phyloP scores from a whole-genome alignment of 2,888 invertebrate genomes.

The Arctia plantaginis region DNA sequence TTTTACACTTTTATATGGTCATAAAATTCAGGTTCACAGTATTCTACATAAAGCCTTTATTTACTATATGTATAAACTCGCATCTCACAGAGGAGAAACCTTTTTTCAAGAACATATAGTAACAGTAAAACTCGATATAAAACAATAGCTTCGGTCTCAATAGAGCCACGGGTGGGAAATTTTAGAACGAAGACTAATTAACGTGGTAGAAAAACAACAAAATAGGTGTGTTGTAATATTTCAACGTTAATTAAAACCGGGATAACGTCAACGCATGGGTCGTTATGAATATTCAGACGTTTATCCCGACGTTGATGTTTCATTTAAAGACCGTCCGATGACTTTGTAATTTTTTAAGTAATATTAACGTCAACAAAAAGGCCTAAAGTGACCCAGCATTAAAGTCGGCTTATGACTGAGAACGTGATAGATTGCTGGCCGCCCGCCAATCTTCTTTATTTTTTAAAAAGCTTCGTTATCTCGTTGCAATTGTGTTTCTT shows the following conservation, averaged over 20 bases:
- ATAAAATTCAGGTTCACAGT: slow-evolving; percentile 31
- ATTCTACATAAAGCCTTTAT: slow-evolving; percentile 16
- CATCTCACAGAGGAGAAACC: slow-evolving; percentile 25
- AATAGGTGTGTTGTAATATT: slow-evolving; percentile 59
- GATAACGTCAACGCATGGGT: slow-evolving; percentile 56
- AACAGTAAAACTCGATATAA: slow-evolving; percentile 37
- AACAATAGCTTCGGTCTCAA: slow-evolving; percentile 32
- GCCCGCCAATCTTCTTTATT: slow-evolving; percentile 73
- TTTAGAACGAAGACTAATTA: slow-evolving; percentile 49
- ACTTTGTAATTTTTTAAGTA: slow-evolving; percentile 78
- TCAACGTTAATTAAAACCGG: slow-evolving; percentile 55
- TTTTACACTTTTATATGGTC: slow-evolving; percentile 30
- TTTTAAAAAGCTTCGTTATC: slow-evolving; percentile 80
- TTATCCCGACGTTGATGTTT: slow-evolving; percentile 75
- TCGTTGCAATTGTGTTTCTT: slow-evolving; percentile 80
- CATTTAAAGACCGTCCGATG: slow-evolving; percentile 74
- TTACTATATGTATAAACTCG: slow-evolving; percentile 20
- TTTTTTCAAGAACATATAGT: slow-evolving; percentile 33
- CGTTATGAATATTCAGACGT: slow-evolving; percentile 69
- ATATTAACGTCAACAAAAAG: slow-evolving; percentile 84
- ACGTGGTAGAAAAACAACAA: slow-evolving; percentile 51
- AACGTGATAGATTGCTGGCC: slow-evolving; percentile 82
- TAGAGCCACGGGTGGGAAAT: slow-evolving; percentile 20
- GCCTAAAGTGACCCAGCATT: slow-evolving; percentile 84
- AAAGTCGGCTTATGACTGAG: slow-evolving; percentile 84